Evolutionary conservation across 2,797 vertebrate genomes (phyloP).

Genomic region (Pampus argenteus): DNA sequence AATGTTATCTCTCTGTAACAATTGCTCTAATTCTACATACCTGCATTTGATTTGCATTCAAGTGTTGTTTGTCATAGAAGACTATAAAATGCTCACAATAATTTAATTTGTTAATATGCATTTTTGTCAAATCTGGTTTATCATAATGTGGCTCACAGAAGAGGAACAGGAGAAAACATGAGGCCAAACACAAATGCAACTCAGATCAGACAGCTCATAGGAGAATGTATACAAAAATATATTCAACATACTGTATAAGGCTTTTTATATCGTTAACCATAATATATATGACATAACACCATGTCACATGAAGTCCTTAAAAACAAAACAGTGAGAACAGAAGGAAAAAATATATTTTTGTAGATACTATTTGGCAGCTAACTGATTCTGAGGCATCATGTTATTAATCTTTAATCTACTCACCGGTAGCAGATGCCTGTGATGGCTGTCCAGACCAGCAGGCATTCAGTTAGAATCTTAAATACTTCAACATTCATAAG

Average conservation of each 20-base stretch:
- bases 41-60: background rate
- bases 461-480: slow-evolving; percentile 31
- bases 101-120: slow-evolving; percentile 1
- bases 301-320: background rate
- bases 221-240: background rate
- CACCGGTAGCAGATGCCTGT: slow-evolving; percentile 17
- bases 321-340: background rate
- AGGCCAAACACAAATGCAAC: background rate
- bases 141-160: background rate
- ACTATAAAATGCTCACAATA: background rate
- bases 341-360: background rate
- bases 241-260: background rate
- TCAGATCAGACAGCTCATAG: background rate
- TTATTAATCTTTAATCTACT: slow-evolving; percentile 27
- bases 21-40: too few relatives aligned
- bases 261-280: background rate
- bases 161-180: background rate
- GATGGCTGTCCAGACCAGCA: background rate
- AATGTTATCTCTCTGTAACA: background rate
- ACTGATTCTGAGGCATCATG: background rate
- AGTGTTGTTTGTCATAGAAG: background rate
- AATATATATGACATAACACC: background rate
- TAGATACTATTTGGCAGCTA: slow-evolving; percentile 2
- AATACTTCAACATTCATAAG: slow-evolving; percentile 20
- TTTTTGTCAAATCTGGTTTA: background rate